Evolutionary conservation across 2,113 vertebrate species (phyloP).

Genomic region (Lepidothrix coronata): DNA sequence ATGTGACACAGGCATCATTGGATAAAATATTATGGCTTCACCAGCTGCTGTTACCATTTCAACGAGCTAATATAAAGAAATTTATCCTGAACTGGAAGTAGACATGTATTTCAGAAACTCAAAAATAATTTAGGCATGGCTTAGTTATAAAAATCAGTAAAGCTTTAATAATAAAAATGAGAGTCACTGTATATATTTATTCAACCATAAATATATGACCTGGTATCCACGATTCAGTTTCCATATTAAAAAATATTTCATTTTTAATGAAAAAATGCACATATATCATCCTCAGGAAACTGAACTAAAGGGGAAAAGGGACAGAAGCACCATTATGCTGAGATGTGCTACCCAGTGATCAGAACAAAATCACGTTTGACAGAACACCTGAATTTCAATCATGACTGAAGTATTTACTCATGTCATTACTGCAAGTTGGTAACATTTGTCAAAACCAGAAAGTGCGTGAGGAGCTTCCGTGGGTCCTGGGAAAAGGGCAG

Average conservation of each 20-base stretch:
- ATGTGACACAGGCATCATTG: constrained; percentile 7
- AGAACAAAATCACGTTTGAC: not conserved
- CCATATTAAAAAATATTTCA: not conserved
- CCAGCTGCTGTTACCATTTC: constrained; percentile 13
- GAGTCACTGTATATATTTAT: not conserved
- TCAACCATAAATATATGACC: not conserved
- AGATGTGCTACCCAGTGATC: not conserved
- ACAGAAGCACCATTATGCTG: not conserved
- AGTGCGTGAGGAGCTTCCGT: not conserved
- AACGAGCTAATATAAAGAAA: not conserved
- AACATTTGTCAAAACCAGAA: not conserved
- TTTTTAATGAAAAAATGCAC: not conserved
- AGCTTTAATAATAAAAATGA: not conserved
- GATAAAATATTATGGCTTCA: constrained; percentile 20
- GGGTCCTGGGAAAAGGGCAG: not conserved
- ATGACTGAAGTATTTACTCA: not conserved
- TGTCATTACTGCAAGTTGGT: not conserved
- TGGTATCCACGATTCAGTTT: not conserved
- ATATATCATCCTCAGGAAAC: not conserved
- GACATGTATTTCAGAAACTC: not conserved
- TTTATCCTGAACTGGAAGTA: not conserved
- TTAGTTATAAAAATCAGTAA: not conserved
- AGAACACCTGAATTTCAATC: not conserved
- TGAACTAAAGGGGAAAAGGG: not conserved
- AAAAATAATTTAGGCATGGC: not conserved